Evolutionary conservation across 1,140 invertebrate genomes (phyloP), one percentile per base, ranked within the genome.

Genomic region (Pseudobourletiella spinata): DNA sequence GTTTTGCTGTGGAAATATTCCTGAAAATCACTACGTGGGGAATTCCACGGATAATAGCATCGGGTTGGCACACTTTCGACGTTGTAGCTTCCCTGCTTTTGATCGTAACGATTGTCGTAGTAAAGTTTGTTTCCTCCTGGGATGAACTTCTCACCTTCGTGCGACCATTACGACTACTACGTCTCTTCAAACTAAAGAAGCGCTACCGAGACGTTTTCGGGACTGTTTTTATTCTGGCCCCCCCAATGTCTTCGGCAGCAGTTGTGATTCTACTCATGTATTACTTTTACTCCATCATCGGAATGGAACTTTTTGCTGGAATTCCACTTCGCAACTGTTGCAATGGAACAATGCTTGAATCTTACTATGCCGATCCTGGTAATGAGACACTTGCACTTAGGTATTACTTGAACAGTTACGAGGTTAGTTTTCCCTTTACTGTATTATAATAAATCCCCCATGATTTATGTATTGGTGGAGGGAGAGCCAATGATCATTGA

Each of bases 211-310:
- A 94, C 76, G 88, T 95, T 39, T 87, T 93, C 73, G 89, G 89
- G 39, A 92, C 90, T 2, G 76, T 93, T 11, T 89, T 92, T 39
- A 84, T 94, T 62, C 46, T 69, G 20, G 35, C 66, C 16, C 67
- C 67, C 4, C 67, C 67, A 1, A 69, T 69, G 67, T 63, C 63
- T 1, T 66, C 76, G 91, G 22, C 82, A 84, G 3, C 87, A 86
- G 18, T 76, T 88, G 61, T 73, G 78, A 89, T 93, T 79, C 76
- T 92, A 11, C 82, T 93, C 64, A 81, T 92, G 70, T 93, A 92
- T 74, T 95, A 92, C 74, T 90, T 90, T 76, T 93, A 91, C 77
- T 87, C 88, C 2, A 89, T 95, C 60, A 84, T 94, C 72, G 90
- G 89, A 57, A 93, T 95, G 89, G 90, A 93, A 76, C 74, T 91